phyloP scores from a whole-genome alignment of 2,797 vertebrate species.

The Trematomus bernacchii region DNA sequence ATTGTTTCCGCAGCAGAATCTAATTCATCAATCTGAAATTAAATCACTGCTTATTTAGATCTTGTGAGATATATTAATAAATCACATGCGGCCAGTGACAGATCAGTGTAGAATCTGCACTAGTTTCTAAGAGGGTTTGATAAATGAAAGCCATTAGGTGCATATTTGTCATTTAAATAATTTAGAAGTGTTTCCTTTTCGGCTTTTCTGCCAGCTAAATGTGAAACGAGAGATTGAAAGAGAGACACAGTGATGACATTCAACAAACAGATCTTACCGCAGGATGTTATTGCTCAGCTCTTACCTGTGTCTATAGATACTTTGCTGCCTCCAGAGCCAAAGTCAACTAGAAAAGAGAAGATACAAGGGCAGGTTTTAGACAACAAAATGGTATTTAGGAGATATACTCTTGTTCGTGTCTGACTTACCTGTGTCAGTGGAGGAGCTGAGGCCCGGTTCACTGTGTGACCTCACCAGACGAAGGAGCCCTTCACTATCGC shows the following conservation, averaged over 20 bases:
- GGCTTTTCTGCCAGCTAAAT: not conserved
- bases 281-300: not conserved
- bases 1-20: slow-evolving; percentile 14
- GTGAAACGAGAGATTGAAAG: not conserved
- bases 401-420: not conserved
- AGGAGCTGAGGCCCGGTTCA: slow-evolving; percentile 90
- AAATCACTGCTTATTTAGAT: slow-evolving; percentile 36
- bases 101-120: slow-evolving; percentile 6
- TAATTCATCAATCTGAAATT: slow-evolving; percentile 42
- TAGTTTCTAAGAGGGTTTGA: slow-evolving; percentile 26
- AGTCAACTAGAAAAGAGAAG: slow-evolving; percentile 76
- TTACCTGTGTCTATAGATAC: slow-evolving; percentile 84
- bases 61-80: slow-evolving; percentile 18
- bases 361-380: slow-evolving; percentile 13
- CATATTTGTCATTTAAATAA: slow-evolving; percentile 20
- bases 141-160: slow-evolving; percentile 21
- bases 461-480: slow-evolving; percentile 92
- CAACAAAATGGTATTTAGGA: not conserved
- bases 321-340: slow-evolving; percentile 80
- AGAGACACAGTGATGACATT: not conserved
- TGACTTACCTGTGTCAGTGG: slow-evolving; percentile 79
- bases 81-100: slow-evolving; percentile 19
- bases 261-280: slow-evolving; percentile 6
- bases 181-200: slow-evolving; percentile 18
- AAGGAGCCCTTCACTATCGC: slow-evolving; percentile 69